Evolutionary conservation across 2,113 vertebrate genomes (phyloP).

Genomic region (Vicugna pacos): DNA sequence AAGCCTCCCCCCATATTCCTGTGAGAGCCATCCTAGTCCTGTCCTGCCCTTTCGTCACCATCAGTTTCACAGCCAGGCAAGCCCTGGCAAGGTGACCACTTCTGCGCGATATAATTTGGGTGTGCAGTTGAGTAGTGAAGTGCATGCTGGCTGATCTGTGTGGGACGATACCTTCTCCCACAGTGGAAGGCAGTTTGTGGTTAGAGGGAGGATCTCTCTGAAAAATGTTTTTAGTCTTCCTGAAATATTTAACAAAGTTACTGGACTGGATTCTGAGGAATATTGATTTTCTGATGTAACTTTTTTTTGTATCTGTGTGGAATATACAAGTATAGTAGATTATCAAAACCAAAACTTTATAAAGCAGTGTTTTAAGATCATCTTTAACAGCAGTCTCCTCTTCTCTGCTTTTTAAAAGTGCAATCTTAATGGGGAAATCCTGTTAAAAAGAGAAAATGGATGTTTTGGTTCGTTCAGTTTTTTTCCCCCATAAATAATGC

Average conservation of each 20-base stretch:
- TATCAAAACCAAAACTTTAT: background rate
- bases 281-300: background rate
- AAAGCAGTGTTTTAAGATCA: background rate
- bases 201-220: background rate
- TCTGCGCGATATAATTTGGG: background rate
- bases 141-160: background rate
- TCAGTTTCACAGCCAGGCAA: background rate
- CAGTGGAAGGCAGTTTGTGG: background rate
- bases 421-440: background rate
- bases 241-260: background rate
- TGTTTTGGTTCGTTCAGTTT: background rate
- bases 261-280: background rate
- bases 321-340: background rate
- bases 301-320: background rate
- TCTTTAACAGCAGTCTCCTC: background rate
- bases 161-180: background rate
- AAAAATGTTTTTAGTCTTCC: background rate
- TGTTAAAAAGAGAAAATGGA: background rate
- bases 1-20: background rate
- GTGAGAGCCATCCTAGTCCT: background rate
- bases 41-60: background rate
- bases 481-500: background rate
- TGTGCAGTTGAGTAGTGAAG: rapidly evolving
- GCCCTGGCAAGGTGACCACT: background rate
- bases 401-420: background rate